Evolutionary conservation across 2,888 invertebrate genomes (phyloP), one percentile per base, ranked within the genome.

Genomic region (Metellina segmentata): DNA sequence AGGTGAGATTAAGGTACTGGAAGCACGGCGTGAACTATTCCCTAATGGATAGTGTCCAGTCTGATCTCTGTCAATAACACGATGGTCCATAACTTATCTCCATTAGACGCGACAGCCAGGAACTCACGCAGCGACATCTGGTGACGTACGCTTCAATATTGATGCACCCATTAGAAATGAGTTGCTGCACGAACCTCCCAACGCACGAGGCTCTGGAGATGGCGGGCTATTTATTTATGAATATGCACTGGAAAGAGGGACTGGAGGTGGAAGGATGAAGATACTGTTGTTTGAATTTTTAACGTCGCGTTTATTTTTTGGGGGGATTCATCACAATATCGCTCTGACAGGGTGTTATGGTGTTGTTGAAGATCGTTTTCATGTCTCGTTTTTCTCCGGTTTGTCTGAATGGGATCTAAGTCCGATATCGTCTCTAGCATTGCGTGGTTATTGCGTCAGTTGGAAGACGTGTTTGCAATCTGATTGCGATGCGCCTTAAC

Each of bases 131-230:
- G 79, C 79, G 79, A 49, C 79, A 79, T 79, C 79, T 79, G 79
- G 79, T 61, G 79, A 20, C 20, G 9, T n/a, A 34, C 79, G 61
- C 79, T 79, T 53, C 79, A 79, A 79, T 79, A 79, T 79, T 79
- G 79, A 79, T 79, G 79, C 61, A 61, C 20, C 52, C 61, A 79
- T 79, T 79, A 77, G n/a, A 51, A 16, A 77, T 11, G 77, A 77
- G 49, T 77, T 51, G 74, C 34, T 34, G 48, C 74, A 74, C 20
- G 34, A 34, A 34, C 34, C 34, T 34, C 34, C n/a, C n/a, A n/a
- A n/a, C 34, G 34, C 34, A 34, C 34, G 13, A 16, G 77, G 77
- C 49, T 51, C 51, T 77, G 51, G 49, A 77, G 77, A 49, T 51
- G 77, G 16, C 8, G 13, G 16, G 49, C n/a, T 77, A 77, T 77